Evolutionary conservation across 1,140 invertebrate genomes (phyloP).

Genomic region (Trigoniulus corallinus): DNA sequence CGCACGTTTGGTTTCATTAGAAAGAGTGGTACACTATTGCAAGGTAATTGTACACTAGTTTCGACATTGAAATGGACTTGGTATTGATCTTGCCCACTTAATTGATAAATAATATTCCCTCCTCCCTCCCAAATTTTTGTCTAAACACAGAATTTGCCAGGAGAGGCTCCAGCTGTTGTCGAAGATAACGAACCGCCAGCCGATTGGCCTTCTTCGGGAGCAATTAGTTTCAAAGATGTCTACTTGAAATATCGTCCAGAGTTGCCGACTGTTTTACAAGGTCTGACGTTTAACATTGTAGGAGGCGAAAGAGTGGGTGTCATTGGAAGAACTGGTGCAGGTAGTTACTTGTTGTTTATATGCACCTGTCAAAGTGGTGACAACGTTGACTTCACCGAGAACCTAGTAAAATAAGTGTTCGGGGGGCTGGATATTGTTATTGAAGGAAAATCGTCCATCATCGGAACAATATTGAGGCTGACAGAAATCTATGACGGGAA

Average conservation of each 20-base stretch:
- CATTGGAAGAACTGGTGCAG: constrained; percentile 34
- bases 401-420: no score
- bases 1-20: constrained; percentile 37
- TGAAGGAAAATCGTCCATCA: constrained; percentile 23
- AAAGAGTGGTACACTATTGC: constrained; percentile 34
- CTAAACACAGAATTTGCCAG: constrained; percentile 11
- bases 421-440: constrained; percentile 2
- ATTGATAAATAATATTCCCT: neutral
- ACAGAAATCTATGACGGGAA: constrained; percentile 18
- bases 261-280: constrained; percentile 27
- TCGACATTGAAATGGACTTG: neutral
- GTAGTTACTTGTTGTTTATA: constrained; percentile 16
- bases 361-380: no score
- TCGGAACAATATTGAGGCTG: constrained; percentile 20
- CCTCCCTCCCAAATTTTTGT: no score
- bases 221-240: constrained; percentile 25
- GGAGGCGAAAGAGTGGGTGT: constrained; percentile 33
- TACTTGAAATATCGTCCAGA: constrained; percentile 27
- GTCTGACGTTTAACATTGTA: constrained; percentile 27
- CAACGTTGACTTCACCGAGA: no score
- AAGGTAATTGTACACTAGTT: constrained; percentile 17
- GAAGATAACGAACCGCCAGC: constrained; percentile 6
- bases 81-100: neutral
- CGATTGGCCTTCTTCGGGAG: constrained; percentile 28
- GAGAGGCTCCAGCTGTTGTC: constrained; percentile 12